Percentiles rank a stretch among this genome's conserved stretches.
Evolutionary conservation across 2,797 vertebrate genomes (phyloP).

Genomic region (Lacerta agilis): DNA sequence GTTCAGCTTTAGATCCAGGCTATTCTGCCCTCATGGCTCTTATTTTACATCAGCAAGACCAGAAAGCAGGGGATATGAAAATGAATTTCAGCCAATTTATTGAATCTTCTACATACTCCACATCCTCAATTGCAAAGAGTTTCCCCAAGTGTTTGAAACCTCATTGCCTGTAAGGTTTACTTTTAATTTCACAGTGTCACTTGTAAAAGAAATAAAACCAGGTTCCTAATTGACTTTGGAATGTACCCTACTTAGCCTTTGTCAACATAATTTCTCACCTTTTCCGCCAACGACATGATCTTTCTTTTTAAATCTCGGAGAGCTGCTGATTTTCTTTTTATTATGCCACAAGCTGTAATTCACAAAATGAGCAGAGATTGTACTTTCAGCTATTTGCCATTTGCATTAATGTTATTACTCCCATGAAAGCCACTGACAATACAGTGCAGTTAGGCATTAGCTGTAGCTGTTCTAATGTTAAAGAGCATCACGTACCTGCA

Average conservation of each 20-base stretch:
- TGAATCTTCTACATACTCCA: background rate
- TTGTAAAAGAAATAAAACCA: slow-evolving; percentile 53
- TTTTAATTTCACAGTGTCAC: slow-evolving; percentile 39
- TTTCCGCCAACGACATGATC: slow-evolving; percentile 26
- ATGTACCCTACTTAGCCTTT: slow-evolving; percentile 48
- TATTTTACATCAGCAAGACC: background rate
- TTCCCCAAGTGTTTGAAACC: background rate
- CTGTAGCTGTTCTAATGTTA: slow-evolving; percentile 46
- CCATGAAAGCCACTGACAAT: slow-evolving; percentile 49
- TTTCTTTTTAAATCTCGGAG: slow-evolving; percentile 44
- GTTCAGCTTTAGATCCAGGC: no score
- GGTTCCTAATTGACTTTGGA: slow-evolving; percentile 54
- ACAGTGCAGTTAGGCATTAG: slow-evolving; percentile 57
- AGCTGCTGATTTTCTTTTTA: slow-evolving; percentile 48
- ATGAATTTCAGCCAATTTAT: background rate
- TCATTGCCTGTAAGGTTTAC: slow-evolving; percentile 36
- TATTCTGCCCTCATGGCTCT: background rate
- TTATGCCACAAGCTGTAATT: slow-evolving; percentile 51
- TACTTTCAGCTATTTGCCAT: slow-evolving; percentile 54
- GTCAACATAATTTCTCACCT: slow-evolving; percentile 53
- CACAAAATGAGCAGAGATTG: slow-evolving; percentile 49
- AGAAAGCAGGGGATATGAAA: background rate
- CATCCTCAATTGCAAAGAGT: background rate
- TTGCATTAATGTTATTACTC: slow-evolving; percentile 58
- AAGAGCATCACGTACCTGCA: slow-evolving; percentile 51